Percentiles rank a stretch among this genome's conserved stretches.
These are phyloP conservation scores for Spinibarbus caldwelli DNA, from an alignment of 2,797 vertebrate genomes.

Conservation along the genomic window DNA sequence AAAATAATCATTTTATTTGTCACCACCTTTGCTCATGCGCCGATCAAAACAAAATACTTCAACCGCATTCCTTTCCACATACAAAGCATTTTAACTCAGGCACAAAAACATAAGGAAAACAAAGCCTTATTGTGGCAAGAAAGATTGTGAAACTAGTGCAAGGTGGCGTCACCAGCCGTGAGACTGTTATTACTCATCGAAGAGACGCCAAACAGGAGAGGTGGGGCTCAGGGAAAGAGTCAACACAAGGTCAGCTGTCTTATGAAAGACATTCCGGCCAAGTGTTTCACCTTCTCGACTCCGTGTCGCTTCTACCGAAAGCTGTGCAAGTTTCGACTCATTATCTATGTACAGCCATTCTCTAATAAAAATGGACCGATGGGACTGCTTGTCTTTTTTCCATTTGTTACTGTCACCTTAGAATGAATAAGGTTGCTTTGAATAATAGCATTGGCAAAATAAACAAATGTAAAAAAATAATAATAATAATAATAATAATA, in stretches of 20 bases:
- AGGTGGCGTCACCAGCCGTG: conserved; percentile 56
- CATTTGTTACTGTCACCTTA: not conserved
- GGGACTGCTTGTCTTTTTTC: not conserved
- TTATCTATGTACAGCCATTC: conserved; percentile 10
- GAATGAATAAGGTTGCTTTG: not conserved
- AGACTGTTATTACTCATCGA: conserved; percentile 62
- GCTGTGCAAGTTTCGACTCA: conserved; percentile 21
- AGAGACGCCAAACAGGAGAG: conserved; percentile 57
- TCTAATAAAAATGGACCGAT: conserved; percentile 4
- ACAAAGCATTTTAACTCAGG: conserved; percentile 51
- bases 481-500: too few species aligned
- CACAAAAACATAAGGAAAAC: conserved; percentile 55
- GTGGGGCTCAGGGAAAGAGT: conserved; percentile 54
- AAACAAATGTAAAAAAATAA: too few species aligned
- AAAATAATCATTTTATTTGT: conserved; percentile 30
- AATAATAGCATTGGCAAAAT: not conserved
- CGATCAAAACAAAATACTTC: conserved; percentile 27
- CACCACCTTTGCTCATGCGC: not conserved
- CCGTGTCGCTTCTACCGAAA: conserved; percentile 34
- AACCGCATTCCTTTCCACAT: conserved; percentile 41
- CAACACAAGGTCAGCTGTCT: conserved; percentile 63
- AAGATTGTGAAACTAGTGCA: conserved; percentile 60
- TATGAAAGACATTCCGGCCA: conserved; percentile 45
- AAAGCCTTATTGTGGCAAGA: conserved; percentile 62
- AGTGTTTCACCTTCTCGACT: conserved; percentile 53